Evolutionary conservation across 1,140 invertebrate species (phyloP), one percentile per base, ranked within the genome.

Genomic region (Mactra quadrangularis): DNA sequence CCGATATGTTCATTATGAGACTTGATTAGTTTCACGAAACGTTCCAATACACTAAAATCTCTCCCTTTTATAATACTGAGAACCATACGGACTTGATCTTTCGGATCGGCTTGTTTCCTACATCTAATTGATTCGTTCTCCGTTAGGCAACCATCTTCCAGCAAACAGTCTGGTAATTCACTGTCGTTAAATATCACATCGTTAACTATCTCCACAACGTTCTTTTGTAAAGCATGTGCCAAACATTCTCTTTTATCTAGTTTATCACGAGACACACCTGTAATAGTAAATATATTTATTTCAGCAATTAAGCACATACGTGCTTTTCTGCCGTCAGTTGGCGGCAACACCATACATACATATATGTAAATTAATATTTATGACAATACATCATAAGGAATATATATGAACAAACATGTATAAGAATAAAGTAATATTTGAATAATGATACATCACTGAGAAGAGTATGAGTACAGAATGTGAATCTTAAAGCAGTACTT

Each of bases 181-280:
- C 64, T 68, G 35, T 68, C 64, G 35, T 50, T 45, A 68, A 68
- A 68, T 13, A 47, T 25, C 15, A 68, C 22, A 3, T 22, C 41
- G 25, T 68, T 35, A n/a, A 47, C 41, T 38, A 68, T 15, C 25
- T 68, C 45, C 3, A 19, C n/a, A 45, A 68, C 29, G 19, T 68
- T 33, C 6, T 13, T 22, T 25, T 68, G 64, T 27, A 68, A 9
- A 3, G 64, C 64, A 7, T 52, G 29, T 53, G 68, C 68, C 2
- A 71, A 29, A 53, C 68, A 71, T 53, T 71, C 68, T 71, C 68
- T 71, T 13, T 71, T 47, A 35, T 71, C 68, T 17, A 31, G 15
- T 62, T 62, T 35, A 15, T 41, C 38, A 41, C 15, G 38, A 7
- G 38, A 41, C 38, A 41, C 15, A 41, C 38, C 38, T 41, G 15